A percentile compares a stretch with the other conserved stretches of the same genome.
Evolutionary conservation across 1,140 invertebrate species (phyloP).

Genomic region (Probaryconus sp.): DNA sequence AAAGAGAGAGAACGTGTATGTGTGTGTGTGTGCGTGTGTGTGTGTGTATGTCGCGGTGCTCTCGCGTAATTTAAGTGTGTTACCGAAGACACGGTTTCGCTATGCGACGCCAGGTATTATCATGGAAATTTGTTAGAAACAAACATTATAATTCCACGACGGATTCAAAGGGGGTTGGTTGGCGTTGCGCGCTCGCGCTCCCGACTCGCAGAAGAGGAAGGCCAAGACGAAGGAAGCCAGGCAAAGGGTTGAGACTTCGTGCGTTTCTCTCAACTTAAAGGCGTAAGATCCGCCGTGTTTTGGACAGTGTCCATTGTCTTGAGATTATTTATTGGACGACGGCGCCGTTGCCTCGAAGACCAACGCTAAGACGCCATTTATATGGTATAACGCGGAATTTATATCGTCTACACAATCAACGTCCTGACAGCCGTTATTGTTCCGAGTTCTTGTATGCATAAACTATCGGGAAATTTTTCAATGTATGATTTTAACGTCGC

Average conservation of each 20-base stretch:
- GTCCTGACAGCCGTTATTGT: conserved; percentile 43
- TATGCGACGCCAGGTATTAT: conserved; percentile 73
- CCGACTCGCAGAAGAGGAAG: conserved; percentile 18
- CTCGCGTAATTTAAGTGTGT: conserved; percentile 75
- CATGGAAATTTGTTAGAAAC: conserved; percentile 80
- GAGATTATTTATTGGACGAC: conserved; percentile 76
- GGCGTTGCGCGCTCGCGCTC: conserved; percentile 8
- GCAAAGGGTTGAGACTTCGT: conserved; percentile 74
- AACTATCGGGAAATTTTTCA: conserved; percentile 46
- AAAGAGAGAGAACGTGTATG: no score
- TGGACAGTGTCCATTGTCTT: conserved; percentile 79
- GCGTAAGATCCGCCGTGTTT: conserved; percentile 78
- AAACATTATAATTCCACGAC: conserved; percentile 77
- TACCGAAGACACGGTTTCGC: conserved; percentile 73
- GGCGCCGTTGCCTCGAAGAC: conserved; percentile 60
- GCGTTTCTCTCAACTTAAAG: conserved; percentile 74
- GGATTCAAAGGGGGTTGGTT: conserved; percentile 45
- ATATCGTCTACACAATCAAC: conserved; percentile 55
- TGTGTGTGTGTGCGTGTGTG: no score
- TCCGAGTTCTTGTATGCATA: conserved; percentile 26
- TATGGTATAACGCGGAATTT: conserved; percentile 59
- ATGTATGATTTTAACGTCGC: conserved; percentile 15
- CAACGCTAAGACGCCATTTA: conserved; percentile 65
- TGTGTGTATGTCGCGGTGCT: conserved; percentile 16
- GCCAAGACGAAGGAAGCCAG: conserved; percentile 48